phyloP scores from a whole-genome alignment of 1,140 invertebrate genomes.

The Formica selysi region DNA sequence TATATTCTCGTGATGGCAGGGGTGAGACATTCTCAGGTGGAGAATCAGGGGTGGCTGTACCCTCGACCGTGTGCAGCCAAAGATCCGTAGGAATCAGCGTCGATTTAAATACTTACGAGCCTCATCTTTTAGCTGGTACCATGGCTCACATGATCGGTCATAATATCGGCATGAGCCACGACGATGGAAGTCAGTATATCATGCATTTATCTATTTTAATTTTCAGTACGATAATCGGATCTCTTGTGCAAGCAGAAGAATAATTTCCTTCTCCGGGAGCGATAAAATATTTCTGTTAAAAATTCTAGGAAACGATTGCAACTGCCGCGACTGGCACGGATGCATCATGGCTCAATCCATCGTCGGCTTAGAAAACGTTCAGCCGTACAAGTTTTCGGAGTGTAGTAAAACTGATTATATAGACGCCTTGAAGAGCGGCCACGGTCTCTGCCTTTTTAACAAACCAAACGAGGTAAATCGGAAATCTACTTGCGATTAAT shows the following conservation, averaged over 20 bases:
- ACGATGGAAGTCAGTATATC: constrained; percentile 91
- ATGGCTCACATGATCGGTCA: constrained; percentile 99
- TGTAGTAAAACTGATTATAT: constrained; percentile 96
- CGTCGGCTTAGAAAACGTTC: constrained; percentile 95
- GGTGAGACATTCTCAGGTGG: constrained; percentile 93
- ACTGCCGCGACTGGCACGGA: constrained; percentile 97
- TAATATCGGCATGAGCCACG: constrained; percentile 98
- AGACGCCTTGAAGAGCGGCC: constrained; percentile 91
- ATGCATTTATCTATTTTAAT: not conserved
- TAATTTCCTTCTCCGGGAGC: not conserved
- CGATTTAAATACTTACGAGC: constrained; percentile 96
- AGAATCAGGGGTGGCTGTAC: constrained; percentile 96
- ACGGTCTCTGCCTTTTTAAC: constrained; percentile 95
- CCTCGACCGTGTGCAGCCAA: constrained; percentile 95
- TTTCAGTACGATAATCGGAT: not conserved
- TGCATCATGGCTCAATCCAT: constrained; percentile 98
- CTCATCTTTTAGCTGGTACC: constrained; percentile 96
- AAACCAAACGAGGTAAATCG: constrained; percentile 94
- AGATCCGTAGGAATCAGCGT: constrained; percentile 97
- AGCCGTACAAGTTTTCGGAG: constrained; percentile 97
- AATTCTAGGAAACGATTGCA: constrained; percentile 90
- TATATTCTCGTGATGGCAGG: constrained; percentile 85
- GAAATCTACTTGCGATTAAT: not conserved
- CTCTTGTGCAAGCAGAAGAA: not conserved
- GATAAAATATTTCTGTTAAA: not conserved